Base-by-base conservation (phyloP, 2,888 invertebrate genomes). In the Tethea ocularis region DNA sequence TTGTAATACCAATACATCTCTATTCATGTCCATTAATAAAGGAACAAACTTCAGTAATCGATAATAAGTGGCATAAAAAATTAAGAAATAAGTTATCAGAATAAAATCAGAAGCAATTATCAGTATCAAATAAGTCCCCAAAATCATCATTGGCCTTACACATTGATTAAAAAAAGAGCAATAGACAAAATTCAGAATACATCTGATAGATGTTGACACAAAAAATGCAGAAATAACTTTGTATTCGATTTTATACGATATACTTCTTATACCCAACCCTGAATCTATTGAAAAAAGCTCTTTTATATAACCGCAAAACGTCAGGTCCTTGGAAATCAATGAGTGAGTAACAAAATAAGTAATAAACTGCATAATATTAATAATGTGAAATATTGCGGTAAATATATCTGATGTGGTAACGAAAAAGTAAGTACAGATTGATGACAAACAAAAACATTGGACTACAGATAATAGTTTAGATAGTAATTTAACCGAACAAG, bases 51-150 rank as follows among this genome's bases (percentile, higher is more conserved):
- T 61, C 11, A 38, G 46, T 23, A 67, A 57, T 13, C 67, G 60
- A 26, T 61, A 57, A 29, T 61, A 63, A 13, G 60, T 57, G 11
- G 61, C 59, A 51, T 65, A 63, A 23, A 63, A 67, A 6, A 59
- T 52, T 20, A 62, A 63, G 29, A 60, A 65, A 36, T 62, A 62
- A 2, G 63, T 23, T 24, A 65, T 22, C 2, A 65, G 56, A 8
- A 65, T 57, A 13, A 63, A 51, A 58, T 67, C 65, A 1, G 57
- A 51, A 22, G 58, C 51, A 1, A 61, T 52, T 11, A 63, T 46
- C 8, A 61, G 57, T n/a, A 63, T 26, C 5, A 60, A 22, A 36
- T 54, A 59, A 0, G 60, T 15, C 0, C 60, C 17, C 7, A 22
- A 51, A 1, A 59, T 51, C 6, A 57, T 26, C 13, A 58, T 17